phyloP scores from a whole-genome alignment of 1,140 invertebrate species.

The Bilobella aurantiaca region DNA sequence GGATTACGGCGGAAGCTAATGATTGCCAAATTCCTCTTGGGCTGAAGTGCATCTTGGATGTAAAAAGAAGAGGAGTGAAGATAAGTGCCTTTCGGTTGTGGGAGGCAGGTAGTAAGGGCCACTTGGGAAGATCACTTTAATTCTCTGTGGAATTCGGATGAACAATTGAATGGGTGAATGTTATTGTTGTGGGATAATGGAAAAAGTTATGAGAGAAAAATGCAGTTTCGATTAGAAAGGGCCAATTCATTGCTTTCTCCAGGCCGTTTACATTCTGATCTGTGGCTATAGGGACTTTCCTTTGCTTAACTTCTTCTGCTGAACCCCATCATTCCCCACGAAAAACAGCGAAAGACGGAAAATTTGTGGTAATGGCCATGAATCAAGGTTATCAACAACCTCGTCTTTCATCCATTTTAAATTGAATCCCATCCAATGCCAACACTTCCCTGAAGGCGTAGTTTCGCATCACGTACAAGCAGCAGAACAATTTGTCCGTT shows the following conservation, averaged over 20 bases:
- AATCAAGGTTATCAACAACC: constrained; percentile 3
- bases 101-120: too few species aligned
- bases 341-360: not conserved
- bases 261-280: not conserved
- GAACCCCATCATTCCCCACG: not conserved
- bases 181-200: not conserved
- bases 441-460: not conserved
- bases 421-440: not conserved
- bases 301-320: not conserved
- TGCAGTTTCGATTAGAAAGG: not conserved
- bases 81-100: not conserved
- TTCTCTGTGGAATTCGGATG: not conserved
- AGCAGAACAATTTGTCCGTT: not conserved
- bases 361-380: constrained; percentile 2
- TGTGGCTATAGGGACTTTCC: not conserved
- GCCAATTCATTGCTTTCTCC: not conserved
- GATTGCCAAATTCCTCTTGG: constrained; percentile 1
- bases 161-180: not conserved
- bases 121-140: too few species aligned
- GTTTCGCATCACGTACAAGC: not conserved
- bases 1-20: not conserved
- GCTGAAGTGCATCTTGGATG: too few species aligned
- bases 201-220: constrained; percentile 4
- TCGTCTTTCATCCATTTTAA: not conserved
- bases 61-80: not conserved